Base-by-base conservation (phyloP, 2,113 vertebrate species). In the Artemisiospiza belli region DNA sequence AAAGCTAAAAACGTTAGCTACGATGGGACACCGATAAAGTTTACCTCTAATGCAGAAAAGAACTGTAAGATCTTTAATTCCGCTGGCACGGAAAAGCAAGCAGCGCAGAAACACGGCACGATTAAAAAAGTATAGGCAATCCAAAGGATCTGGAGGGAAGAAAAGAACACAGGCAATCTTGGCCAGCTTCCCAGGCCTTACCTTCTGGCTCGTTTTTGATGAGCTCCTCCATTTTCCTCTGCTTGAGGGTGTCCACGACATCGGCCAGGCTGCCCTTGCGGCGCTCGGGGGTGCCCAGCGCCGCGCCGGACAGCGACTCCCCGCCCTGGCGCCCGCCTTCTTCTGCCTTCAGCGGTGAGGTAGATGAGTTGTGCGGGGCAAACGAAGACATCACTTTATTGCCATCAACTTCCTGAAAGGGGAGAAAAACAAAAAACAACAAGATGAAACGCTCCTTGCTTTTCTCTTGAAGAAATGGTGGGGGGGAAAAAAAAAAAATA, bases 141-240 rank as follows among this genome's bases (percentile, higher is more conserved):
- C 73, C 63, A 76, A 83, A 95, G 72, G 79, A 84, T 57, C 66
- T 66, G 44, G 17, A 73, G 75, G 49, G 89, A 33, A 84, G 47
- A 81, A 93, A 94, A 78, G 55, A 68, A 75, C 86, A 5, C 19
- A 80, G 73, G 47, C 55, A 37, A 66, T 51, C 52, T 74, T 63
- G 77, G 47, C 67, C 85, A 57, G 55, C 88, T 83, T 85, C 54
- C 94, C 77, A 81, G 80, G 17, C 37, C 98, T 98, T 98, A 99
- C 99, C 99, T 99, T 99, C 99, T 52, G 99, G 99, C 97, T 99
- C 99, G 11, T 99, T 99, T 97, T 99, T 99, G 95, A 99, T 99
- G 96, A 99, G 98, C 97, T 99, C 99, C 95, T 99, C 99, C 99
- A 99, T 99, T 98, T 99, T 99, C 91, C 99, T 98, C 90, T 99